Percentiles rank a stretch among this genome's conserved stretches.
These are phyloP conservation scores for Cataglyphis livida DNA, from an alignment of 2,888 invertebrate species.

Conservation along the genomic window DNA sequence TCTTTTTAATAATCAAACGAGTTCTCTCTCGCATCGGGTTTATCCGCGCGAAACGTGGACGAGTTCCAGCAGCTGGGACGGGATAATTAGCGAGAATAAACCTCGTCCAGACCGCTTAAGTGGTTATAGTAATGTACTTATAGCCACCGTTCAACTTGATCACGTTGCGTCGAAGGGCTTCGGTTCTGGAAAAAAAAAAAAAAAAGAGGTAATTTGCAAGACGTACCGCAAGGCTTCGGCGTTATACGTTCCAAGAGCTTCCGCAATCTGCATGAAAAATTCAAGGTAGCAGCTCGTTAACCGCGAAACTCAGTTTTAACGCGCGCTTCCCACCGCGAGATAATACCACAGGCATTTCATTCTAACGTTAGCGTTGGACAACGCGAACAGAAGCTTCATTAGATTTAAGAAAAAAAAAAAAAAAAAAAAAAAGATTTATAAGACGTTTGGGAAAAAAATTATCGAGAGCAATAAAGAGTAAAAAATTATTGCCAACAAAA, in stretches of 20 bases:
- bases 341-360: background rate
- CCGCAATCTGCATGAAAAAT: slow-evolving; percentile 45
- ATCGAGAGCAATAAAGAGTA: background rate
- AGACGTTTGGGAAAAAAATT: background rate
- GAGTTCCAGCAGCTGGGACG: slow-evolving; percentile 18
- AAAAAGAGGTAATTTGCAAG: slow-evolving; percentile 40
- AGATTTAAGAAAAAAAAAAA: background rate
- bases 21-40: slow-evolving; percentile 9
- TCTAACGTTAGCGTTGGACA: background rate
- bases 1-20: slow-evolving; percentile 36
- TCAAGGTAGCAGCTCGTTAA: slow-evolving; percentile 19
- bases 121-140: slow-evolving; percentile 49
- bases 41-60: slow-evolving; percentile 21
- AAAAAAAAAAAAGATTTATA: background rate
- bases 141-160: slow-evolving; percentile 44
- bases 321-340: slow-evolving; percentile 6
- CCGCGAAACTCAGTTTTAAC: background rate
- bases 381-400: background rate
- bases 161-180: slow-evolving; percentile 43
- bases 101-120: slow-evolving; percentile 41
- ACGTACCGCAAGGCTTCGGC: slow-evolving; percentile 41
- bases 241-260: slow-evolving; percentile 41
- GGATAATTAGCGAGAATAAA: slow-evolving; percentile 47
- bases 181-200: background rate
- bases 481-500: background rate